phyloP scores from a whole-genome alignment of 2,113 vertebrate species.

The Pleuronectes platessa region DNA sequence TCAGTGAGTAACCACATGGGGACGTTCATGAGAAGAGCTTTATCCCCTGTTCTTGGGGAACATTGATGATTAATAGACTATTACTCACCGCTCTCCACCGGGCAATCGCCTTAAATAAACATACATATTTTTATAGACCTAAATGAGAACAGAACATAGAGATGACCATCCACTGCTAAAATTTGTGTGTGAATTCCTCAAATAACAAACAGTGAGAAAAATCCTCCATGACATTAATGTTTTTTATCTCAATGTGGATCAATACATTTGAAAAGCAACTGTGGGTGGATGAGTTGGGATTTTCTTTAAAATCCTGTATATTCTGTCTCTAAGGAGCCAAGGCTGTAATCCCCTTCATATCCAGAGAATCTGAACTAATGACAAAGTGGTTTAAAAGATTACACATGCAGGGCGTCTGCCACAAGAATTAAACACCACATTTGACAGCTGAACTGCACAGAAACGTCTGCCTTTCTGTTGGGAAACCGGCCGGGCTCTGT shows the following conservation, averaged over 20 bases:
- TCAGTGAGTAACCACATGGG: not conserved
- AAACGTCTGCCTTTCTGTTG: constrained; percentile 18
- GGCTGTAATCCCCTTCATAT: constrained; percentile 55
- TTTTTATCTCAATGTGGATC: not conserved
- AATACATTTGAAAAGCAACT: not conserved
- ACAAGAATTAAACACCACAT: constrained; percentile 46
- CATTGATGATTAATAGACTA: constrained; percentile 12
- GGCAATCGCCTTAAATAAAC: constrained; percentile 31
- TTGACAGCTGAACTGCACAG: constrained; percentile 16
- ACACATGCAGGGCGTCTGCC: constrained; percentile 41
- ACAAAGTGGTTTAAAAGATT: constrained; percentile 65
- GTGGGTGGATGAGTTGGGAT: not conserved
- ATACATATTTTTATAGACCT: not conserved
- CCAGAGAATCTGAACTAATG: constrained; percentile 54
- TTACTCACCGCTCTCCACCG: not conserved
- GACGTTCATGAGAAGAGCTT: too few species aligned
- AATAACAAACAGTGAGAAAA: not conserved
- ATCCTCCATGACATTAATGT: not conserved
- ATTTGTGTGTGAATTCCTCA: not conserved
- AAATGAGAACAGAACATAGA: constrained; percentile 1
- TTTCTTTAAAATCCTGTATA: constrained; percentile 40
- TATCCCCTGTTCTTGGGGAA: not conserved
- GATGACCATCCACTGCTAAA: not conserved
- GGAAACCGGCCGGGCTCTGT: constrained; percentile 7
- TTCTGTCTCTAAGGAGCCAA: constrained; percentile 29